These are phyloP conservation scores for Lampropteryx suffumata DNA, from an alignment of 2,888 invertebrate species.

Conservation along the genomic window DNA sequence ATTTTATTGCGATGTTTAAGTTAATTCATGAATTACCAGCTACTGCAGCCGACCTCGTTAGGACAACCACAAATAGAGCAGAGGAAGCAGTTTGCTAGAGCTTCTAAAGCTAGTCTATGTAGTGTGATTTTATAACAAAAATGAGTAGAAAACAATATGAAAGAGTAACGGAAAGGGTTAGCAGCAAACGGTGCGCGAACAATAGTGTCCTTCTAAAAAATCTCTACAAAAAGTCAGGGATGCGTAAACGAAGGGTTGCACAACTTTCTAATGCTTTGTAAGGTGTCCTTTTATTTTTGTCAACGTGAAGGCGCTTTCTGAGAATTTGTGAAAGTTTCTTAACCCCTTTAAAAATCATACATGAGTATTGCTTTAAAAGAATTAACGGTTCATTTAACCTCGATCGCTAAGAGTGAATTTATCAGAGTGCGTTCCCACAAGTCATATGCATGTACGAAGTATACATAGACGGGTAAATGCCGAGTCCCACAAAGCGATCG, in stretches of 20 bases:
- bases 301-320: slow-evolving; percentile 55
- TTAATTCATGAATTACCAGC: slow-evolving; percentile 79
- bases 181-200: slow-evolving; percentile 65
- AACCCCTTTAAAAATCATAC: slow-evolving; percentile 55
- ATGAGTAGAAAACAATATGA: slow-evolving; percentile 60
- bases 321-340: slow-evolving; percentile 71
- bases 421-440: slow-evolving; percentile 45
- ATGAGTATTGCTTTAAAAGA: slow-evolving; percentile 40
- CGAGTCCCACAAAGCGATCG: slow-evolving; percentile 60
- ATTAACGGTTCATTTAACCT: slow-evolving; percentile 54
- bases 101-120: slow-evolving; percentile 29
- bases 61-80: slow-evolving; percentile 49
- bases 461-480: slow-evolving; percentile 63
- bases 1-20: slow-evolving; percentile 76
- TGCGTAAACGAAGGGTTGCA: slow-evolving; percentile 75
- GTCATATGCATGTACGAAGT: slow-evolving; percentile 44
- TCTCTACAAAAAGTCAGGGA: slow-evolving; percentile 64
- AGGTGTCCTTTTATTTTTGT: slow-evolving; percentile 62
- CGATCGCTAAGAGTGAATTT: slow-evolving; percentile 47
- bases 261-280: slow-evolving; percentile 81
- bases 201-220: slow-evolving; percentile 69
- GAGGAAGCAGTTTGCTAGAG: slow-evolving; percentile 12
- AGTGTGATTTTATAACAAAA: slow-evolving; percentile 48
- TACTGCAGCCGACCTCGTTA: slow-evolving; percentile 69
- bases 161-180: slow-evolving; percentile 79